Percentiles rank a stretch among this genome's conserved stretches.
phyloP scores from a whole-genome alignment of 2,888 invertebrate species.

The Malthinus seriepunctatus region DNA sequence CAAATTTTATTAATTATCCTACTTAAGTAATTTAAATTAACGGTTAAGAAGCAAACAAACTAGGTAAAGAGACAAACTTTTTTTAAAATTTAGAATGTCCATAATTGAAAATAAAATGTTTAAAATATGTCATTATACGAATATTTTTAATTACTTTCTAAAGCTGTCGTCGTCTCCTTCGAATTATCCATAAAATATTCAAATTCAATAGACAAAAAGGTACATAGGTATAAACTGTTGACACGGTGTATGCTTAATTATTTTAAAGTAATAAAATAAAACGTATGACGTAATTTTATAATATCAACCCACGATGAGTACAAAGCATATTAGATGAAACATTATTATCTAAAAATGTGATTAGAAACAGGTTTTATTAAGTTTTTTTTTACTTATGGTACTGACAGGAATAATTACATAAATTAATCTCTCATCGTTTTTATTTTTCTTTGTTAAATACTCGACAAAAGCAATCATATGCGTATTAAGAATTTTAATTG shows the following conservation, averaged over 20 bases:
- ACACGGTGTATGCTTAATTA: background rate
- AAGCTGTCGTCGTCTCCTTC: no score
- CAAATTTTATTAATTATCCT: no score
- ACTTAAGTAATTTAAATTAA: no score
- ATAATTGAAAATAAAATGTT: no score
- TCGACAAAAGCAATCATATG: conserved; percentile 15
- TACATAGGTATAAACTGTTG: no score
- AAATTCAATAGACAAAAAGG: background rate
- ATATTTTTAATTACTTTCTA: no score
- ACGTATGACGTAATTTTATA: conserved; percentile 23
- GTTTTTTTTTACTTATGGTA: conserved; percentile 38
- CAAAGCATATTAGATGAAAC: conserved; percentile 35
- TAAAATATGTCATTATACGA: no score
- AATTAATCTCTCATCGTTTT: conserved; percentile 34
- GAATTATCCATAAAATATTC: background rate
- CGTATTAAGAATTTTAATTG: no score
- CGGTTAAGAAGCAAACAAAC: no score
- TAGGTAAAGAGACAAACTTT: no score
- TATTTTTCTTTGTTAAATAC: conserved; percentile 25
- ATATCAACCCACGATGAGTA: conserved; percentile 33
- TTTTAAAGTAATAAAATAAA: conserved; percentile 8
- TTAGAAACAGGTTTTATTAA: conserved; percentile 43
- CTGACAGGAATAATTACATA: conserved; percentile 32
- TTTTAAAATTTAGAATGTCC: no score
- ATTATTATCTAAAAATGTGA: conserved; percentile 43